Evolutionary conservation across 2,113 vertebrate genomes (phyloP).

Genomic region (Callopanchax toddi): DNA sequence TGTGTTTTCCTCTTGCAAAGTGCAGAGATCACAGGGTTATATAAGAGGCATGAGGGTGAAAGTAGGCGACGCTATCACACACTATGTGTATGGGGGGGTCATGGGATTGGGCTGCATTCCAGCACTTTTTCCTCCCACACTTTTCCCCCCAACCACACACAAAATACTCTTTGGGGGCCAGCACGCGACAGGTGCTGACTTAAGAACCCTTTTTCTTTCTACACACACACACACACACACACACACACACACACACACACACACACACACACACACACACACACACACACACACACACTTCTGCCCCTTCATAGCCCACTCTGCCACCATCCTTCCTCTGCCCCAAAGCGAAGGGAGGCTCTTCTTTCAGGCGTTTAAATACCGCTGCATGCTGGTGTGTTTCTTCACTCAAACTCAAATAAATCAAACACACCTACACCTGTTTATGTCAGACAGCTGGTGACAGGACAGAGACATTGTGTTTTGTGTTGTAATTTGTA

Average conservation of each 20-base stretch:
- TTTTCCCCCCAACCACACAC: slow-evolving; percentile 4
- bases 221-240: slow-evolving; percentile 48
- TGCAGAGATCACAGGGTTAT: slow-evolving; percentile 38
- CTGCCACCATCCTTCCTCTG: slow-evolving; percentile 42
- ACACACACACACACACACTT: slow-evolving; percentile 60
- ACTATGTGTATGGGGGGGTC: slow-evolving; percentile 10
- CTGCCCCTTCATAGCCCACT: slow-evolving; percentile 55
- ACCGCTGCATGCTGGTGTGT: not conserved
- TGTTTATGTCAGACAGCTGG: slow-evolving; percentile 64
- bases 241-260: slow-evolving; percentile 60
- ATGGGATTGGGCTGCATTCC: slow-evolving; percentile 62
- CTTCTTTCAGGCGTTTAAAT: slow-evolving; percentile 6
- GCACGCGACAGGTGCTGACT: slow-evolving; percentile 80
- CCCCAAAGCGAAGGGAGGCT: slow-evolving; percentile 10
- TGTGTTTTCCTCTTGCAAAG: slow-evolving; percentile 37
- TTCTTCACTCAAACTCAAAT: slow-evolving; percentile 10
- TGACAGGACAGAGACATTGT: slow-evolving; percentile 69
- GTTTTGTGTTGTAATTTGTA: slow-evolving; percentile 73
- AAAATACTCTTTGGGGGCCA: slow-evolving; percentile 40
- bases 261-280: slow-evolving; percentile 60
- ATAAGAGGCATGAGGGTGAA: slow-evolving; percentile 38
- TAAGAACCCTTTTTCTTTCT: slow-evolving; percentile 68
- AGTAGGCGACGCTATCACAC: slow-evolving; percentile 20
- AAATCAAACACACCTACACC: slow-evolving; percentile 18
- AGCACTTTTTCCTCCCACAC: slow-evolving; percentile 42